These are phyloP conservation scores for Triplophysa tibetana DNA, from an alignment of 2,113 vertebrate species.

Conservation along the genomic window DNA sequence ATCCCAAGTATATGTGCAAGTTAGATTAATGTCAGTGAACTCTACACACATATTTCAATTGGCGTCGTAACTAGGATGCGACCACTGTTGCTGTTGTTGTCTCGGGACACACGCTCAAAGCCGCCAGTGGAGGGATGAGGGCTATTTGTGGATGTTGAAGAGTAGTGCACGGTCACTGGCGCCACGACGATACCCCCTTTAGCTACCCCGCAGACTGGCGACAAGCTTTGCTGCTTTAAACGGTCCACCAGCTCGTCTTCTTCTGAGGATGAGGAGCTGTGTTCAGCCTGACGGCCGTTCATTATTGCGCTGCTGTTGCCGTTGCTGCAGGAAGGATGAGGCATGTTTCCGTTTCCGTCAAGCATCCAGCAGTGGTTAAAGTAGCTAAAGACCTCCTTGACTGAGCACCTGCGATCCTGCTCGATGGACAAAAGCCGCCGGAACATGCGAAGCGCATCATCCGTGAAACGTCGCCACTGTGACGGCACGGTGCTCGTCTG, in stretches of 20 bases:
- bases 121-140: slow-evolving; percentile 71
- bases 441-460: slow-evolving; percentile 78
- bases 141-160: slow-evolving; percentile 65
- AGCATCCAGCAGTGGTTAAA: slow-evolving; percentile 77
- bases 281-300: slow-evolving; percentile 58
- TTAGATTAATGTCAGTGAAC: not conserved
- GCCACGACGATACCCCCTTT: slow-evolving; percentile 69
- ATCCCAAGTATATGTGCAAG: slow-evolving; percentile 33
- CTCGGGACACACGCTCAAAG: slow-evolving; percentile 70
- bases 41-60: slow-evolving; percentile 80
- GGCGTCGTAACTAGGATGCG: slow-evolving; percentile 73
- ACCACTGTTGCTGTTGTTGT: slow-evolving; percentile 65
- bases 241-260: slow-evolving; percentile 73
- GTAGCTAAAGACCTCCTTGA: slow-evolving; percentile 76
- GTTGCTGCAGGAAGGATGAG: not conserved
- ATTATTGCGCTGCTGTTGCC: not conserved
- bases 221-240: slow-evolving; percentile 76
- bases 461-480: slow-evolving; percentile 79
- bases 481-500: slow-evolving; percentile 66
- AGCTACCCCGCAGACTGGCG: slow-evolving; percentile 54
- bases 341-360: slow-evolving; percentile 66
- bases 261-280: slow-evolving; percentile 70
- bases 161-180: slow-evolving; percentile 59
- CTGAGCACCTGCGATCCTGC: slow-evolving; percentile 73
- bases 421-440: slow-evolving; percentile 74